Percentiles rank a stretch among this genome's conserved stretches.
phyloP scores from a whole-genome alignment of 2,797 vertebrate genomes.

The Morelia viridis region DNA sequence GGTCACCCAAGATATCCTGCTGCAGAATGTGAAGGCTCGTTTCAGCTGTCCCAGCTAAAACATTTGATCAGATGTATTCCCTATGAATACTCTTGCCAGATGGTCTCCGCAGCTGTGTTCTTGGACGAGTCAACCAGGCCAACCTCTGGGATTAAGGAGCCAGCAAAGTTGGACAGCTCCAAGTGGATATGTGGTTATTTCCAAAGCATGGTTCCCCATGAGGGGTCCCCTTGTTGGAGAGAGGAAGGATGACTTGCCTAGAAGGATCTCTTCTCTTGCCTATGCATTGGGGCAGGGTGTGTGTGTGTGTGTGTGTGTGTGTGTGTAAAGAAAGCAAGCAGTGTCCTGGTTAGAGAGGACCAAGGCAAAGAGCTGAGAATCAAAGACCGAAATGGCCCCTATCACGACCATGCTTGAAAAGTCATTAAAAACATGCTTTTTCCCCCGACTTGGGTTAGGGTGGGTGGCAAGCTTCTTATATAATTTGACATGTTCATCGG shows the following conservation, averaged over 20 bases:
- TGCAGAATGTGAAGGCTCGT: background rate
- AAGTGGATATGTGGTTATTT: background rate
- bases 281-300: no score
- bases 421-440: background rate
- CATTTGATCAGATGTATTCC: background rate
- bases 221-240: background rate
- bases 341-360: background rate
- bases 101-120: background rate
- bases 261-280: background rate
- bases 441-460: background rate
- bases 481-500: background rate
- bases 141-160: background rate
- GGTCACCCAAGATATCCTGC: background rate
- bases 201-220: background rate
- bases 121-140: background rate
- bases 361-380: background rate
- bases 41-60: background rate
- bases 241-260: background rate
- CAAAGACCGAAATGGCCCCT: background rate
- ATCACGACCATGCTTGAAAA: background rate
- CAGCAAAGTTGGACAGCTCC: background rate
- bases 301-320: no score
- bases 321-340: background rate
- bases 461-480: background rate
- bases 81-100: background rate